Evolutionary conservation across 2,113 vertebrate species (phyloP), one percentile per base, ranked within the genome.

Genomic region (Apodemus speciosus): DNA sequence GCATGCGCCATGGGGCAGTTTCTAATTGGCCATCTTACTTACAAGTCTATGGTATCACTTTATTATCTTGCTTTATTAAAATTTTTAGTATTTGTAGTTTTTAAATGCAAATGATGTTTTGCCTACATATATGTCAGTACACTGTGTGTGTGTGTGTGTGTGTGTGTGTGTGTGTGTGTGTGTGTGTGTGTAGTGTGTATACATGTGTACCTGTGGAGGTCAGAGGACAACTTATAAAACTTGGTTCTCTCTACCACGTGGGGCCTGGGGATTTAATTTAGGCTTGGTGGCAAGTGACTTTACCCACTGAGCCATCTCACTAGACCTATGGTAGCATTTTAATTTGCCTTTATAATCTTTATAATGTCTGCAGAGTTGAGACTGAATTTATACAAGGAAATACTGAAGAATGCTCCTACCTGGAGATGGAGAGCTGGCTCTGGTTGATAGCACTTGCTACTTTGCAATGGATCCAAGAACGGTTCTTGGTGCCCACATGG

Each of bases 271-370:
- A 43, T 43, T 84, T 27, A 64, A 64, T 27, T 84, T 30, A 84
- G n/a, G 16, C 25, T 43, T 64, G 27, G 38, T 32, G 27, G 27
- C 38, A 84, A 64, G 80, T 43, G 25, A 40, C 25, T 62, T 83
- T 32, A 62, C 13, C 79, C 56, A 62, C 38, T 62, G n/a, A 62
- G 38, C 27, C 15, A 23, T 68, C 62, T 85, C 62, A 49, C 30
- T 51, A 6, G 43, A 43, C 64, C 80, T 87, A 49, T 83, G 40
- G 4, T 68, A 83, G 16, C 32, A 40, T 94, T 89, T 94, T 84
- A 25, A 89, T 40, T 79, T 87, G 68, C 35, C 46, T 92, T 85
- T 85, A 60, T 49, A 88, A 49, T 3, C 46, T 92, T 85, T 85
- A 60, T 49, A 88, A 49, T 3, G 11, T 56, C 86, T 72, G 60